Percentiles rank a stretch among this genome's conserved stretches.
Conservation (phyloP, 2,113 vertebrate species). For the Edolisoma coerulescens region DNA sequence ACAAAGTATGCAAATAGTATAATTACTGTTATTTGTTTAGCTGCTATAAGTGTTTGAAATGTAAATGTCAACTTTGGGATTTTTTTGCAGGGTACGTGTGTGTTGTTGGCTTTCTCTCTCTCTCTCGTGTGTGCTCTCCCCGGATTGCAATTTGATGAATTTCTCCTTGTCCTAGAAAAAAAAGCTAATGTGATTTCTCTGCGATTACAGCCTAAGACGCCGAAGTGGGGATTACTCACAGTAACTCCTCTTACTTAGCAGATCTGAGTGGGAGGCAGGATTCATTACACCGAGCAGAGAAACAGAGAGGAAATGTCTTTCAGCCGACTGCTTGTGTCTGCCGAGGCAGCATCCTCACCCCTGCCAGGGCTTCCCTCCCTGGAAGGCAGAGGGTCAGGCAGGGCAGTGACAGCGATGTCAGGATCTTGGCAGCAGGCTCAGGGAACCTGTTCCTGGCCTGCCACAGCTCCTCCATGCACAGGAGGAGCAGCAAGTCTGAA, state of each 20-base stretch:
- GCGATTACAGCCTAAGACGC: conserved; percentile 15
- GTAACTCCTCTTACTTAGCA: conserved; percentile 38
- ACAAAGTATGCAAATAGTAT: conserved; percentile 73
- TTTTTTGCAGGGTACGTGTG: background rate
- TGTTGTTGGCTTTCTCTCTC: background rate
- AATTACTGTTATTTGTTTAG: conserved; percentile 77
- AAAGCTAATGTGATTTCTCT: conserved; percentile 20
- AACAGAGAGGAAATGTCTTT: conserved; percentile 45
- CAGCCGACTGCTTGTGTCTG: conserved; percentile 3
- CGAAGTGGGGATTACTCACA: conserved; percentile 33
- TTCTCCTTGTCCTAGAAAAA: conserved; percentile 37
- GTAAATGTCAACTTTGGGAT: conserved; percentile 70
- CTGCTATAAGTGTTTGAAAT: conserved; percentile 71
- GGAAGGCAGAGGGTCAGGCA: background rate
- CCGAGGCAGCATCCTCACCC: background rate
- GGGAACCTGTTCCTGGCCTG: background rate
- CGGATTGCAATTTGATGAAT: conserved; percentile 58
- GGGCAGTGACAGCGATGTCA: accelerated
- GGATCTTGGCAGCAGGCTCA: background rate
- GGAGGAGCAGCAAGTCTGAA: background rate
- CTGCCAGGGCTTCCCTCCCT: conserved; percentile 3
- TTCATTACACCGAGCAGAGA: conserved; percentile 52
- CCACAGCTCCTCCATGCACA: background rate
- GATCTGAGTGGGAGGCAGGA: conserved; percentile 63
- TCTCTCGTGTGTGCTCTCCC: background rate